These are phyloP conservation scores for Thereuonema tuberculata DNA, from an alignment of 1,140 invertebrate genomes.

Conservation along the genomic window DNA sequence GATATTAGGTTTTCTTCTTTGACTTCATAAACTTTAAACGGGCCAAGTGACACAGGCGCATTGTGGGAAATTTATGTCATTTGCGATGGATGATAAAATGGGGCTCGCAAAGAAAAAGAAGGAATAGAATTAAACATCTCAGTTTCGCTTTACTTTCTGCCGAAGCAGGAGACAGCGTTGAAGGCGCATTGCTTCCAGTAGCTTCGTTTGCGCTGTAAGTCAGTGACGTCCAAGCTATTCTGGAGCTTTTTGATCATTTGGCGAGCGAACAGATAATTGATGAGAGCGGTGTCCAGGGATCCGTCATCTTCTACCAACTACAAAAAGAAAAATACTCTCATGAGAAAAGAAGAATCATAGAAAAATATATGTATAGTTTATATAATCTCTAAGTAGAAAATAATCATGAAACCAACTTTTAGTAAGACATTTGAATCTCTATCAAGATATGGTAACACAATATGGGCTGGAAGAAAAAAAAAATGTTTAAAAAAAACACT, in stretches of 20 bases:
- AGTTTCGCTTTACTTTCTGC: conserved; percentile 29
- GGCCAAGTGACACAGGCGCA: no score
- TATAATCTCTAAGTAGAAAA: not conserved
- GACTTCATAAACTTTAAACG: no score
- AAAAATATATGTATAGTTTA: not conserved
- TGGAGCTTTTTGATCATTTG: conserved; percentile 40
- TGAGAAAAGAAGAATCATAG: no score
- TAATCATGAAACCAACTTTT: not conserved
- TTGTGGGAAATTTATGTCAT: no score
- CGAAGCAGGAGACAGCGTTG: conserved; percentile 49
- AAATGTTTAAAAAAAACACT: no score
- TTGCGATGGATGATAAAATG: no score
- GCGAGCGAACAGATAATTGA: conserved; percentile 43
- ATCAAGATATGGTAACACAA: no score
- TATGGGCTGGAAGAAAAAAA: no score
- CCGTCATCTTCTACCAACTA: conserved; percentile 37
- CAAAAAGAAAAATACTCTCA: conserved; percentile 10
- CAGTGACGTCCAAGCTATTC: conserved; percentile 35
- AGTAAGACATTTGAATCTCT: no score
- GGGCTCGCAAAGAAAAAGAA: no score
- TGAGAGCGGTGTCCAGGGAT: conserved; percentile 37
- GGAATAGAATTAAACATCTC: no score
- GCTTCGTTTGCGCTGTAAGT: conserved; percentile 42
- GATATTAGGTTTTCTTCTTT: no score
- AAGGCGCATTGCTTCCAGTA: conserved; percentile 51